phyloP scores from a whole-genome alignment of 2,797 vertebrate genomes.

The Harpagifer antarcticus region DNA sequence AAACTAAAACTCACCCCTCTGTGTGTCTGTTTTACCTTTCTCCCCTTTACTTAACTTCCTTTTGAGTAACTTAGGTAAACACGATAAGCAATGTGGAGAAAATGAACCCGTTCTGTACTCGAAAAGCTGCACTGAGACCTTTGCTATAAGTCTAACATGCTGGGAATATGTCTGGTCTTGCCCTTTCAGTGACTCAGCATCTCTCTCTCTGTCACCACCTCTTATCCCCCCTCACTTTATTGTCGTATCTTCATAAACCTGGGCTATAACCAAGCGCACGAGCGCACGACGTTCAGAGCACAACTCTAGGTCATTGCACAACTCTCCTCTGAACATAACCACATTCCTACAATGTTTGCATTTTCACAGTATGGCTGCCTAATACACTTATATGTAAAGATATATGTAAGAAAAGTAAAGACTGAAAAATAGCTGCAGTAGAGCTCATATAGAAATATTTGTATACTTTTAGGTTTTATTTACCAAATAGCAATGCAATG shows the following conservation, averaged over 20 bases:
- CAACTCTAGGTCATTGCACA: slow-evolving; percentile 50
- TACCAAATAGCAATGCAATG: neutral
- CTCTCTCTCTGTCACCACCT: slow-evolving; percentile 28
- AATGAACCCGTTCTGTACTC: slow-evolving; percentile 8
- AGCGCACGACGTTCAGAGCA: slow-evolving; percentile 40
- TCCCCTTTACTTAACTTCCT: slow-evolving; percentile 24
- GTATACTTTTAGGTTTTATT: neutral
- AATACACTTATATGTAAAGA: neutral
- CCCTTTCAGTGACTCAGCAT: slow-evolving; percentile 59
- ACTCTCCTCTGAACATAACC: slow-evolving; percentile 16
- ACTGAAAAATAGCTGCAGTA: neutral
- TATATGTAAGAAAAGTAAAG: no score
- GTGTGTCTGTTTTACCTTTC: neutral
- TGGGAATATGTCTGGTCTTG: slow-evolving; percentile 51
- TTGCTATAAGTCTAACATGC: slow-evolving; percentile 5
- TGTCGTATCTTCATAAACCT: slow-evolving; percentile 55
- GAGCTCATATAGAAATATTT: neutral
- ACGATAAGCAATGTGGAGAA: slow-evolving; percentile 24
- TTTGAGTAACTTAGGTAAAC: slow-evolving; percentile 25
- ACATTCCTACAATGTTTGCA: neutral
- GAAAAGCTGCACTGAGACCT: slow-evolving; percentile 3
- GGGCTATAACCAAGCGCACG: slow-evolving; percentile 35
- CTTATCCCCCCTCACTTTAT: slow-evolving; percentile 52
- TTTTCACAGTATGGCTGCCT: neutral
- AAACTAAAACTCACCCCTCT: neutral